Base-by-base conservation (phyloP, 2,113 vertebrate genomes). In the Pygoscelis antarcticus region DNA sequence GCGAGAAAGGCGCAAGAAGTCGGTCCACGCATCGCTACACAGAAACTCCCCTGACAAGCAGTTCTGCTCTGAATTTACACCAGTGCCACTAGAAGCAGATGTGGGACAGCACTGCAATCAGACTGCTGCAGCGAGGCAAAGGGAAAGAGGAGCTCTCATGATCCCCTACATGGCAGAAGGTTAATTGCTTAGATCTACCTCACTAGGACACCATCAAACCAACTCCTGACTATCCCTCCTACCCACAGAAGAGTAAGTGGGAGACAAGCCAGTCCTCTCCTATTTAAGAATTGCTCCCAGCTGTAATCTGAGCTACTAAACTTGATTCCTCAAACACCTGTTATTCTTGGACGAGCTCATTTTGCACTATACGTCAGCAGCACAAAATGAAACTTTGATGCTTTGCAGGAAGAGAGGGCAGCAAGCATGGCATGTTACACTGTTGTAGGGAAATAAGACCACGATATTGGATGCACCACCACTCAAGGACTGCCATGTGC, bases 321-420 rank as follows among this genome's bases (percentile, higher is more conserved):
- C 47, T 40, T 58, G 84, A 97, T 91, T 97, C 96, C 91, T 97
- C 91, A 96, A 94, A 60, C 87, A 98, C 95, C 97, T 98, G 97
- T 95, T 88, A 91, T 90, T 98, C 97, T 80, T 74, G 96, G 93
- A 97, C 96, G 95, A 91, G 94, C 83, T 86, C 93, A 82, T 97
- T 97, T 95, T 96, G 87, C 90, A 95, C 87, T 85, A 93, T 44
- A 94, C 7, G 4, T 92, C 97, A 98, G 91, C 92, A 96, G 76
- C 95, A 97, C 87, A 97, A 96, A 97, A 96, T 51, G 80, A 95
- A 97, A 96, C 95, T 93, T 71, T 40, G 70, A 90, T 27, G 93
- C 83, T 96, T 78, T 90, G 94, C 93, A 94, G 89, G 72, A 96
- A 97, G 93, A 62, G 95, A 96, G 83, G 93, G 95, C 95, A 96